Evolutionary conservation across 2,797 vertebrate species (phyloP).

Genomic region (Paedocypris micromegethes): DNA sequence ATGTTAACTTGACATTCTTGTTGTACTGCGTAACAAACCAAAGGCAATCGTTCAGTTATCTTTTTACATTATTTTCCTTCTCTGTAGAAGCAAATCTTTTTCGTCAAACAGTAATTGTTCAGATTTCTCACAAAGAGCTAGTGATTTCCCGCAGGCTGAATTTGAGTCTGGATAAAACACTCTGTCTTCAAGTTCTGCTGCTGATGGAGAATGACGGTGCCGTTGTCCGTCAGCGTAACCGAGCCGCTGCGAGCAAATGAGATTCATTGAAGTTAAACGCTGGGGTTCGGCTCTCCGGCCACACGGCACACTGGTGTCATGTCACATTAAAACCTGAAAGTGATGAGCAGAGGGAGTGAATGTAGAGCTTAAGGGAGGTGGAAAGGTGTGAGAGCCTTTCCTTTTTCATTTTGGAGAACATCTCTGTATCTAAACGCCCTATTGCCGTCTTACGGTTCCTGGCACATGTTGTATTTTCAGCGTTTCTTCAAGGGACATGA

Average conservation of each 20-base stretch:
- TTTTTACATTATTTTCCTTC: too few relatives aligned
- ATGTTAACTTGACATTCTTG: too few relatives aligned
- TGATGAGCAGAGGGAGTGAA: slow-evolving; percentile 47
- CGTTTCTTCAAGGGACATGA: too few relatives aligned
- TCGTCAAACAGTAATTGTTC: too few relatives aligned
- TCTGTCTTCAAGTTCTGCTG: slow-evolving; percentile 59
- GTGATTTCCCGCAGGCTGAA: not conserved
- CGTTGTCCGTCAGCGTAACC: slow-evolving; percentile 15
- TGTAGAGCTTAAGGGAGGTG: slow-evolving; percentile 2
- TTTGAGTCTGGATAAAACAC: slow-evolving; percentile 44
- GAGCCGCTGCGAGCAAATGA: slow-evolving; percentile 67
- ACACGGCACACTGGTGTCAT: slow-evolving; percentile 67
- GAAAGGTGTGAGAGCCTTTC: not conserved
- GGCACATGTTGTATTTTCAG: too few relatives aligned
- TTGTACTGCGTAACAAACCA: too few relatives aligned
- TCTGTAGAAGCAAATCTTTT: too few relatives aligned
- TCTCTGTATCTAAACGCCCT: slow-evolving; percentile 1
- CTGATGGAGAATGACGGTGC: slow-evolving; percentile 62
- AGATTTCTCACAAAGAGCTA: not conserved
- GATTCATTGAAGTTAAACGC: slow-evolving; percentile 76
- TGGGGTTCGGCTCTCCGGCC: slow-evolving; percentile 59
- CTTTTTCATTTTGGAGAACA: slow-evolving; percentile 9
- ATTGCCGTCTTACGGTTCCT: not conserved
- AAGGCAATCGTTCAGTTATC: too few relatives aligned
- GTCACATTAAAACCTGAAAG: slow-evolving; percentile 71